phyloP scores from a whole-genome alignment of 2,888 invertebrate species.

The Lasioglossum marginatum region DNA sequence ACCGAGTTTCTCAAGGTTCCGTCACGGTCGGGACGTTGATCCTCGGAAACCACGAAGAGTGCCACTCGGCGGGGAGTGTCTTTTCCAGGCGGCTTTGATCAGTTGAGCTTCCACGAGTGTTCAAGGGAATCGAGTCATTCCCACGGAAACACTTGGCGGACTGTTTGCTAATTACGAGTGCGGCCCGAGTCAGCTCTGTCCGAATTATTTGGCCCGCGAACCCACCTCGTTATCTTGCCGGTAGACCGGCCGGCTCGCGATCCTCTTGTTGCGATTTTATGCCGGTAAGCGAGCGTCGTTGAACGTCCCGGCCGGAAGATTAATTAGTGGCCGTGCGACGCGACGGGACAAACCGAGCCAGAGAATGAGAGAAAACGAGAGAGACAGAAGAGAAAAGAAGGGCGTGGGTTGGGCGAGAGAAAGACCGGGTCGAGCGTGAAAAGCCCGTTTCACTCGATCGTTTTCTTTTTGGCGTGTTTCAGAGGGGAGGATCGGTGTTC shows the following conservation, averaged over 20 bases:
- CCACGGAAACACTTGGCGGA: slow-evolving; percentile 37
- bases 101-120: slow-evolving; percentile 11
- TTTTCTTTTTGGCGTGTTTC: slow-evolving; percentile 22
- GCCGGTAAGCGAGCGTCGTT: slow-evolving; percentile 23
- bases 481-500: slow-evolving; percentile 36
- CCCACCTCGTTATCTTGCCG: slow-evolving; percentile 16
- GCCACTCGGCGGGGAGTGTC: slow-evolving; percentile 20
- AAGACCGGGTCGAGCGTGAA: slow-evolving; percentile 19
- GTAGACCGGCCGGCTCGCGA: neutral
- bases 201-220: slow-evolving; percentile 21
- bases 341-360: neutral
- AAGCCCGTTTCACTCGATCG: slow-evolving; percentile 44
- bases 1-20: slow-evolving; percentile 15
- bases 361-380: neutral
- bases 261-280: slow-evolving; percentile 36
- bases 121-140: slow-evolving; percentile 50
- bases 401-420: neutral
- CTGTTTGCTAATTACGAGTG: slow-evolving; percentile 59
- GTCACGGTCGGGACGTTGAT: neutral
- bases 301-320: slow-evolving; percentile 40
- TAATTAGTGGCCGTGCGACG: slow-evolving; percentile 47
- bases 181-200: slow-evolving; percentile 18
- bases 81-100: slow-evolving; percentile 11
- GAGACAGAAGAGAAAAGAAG: neutral
- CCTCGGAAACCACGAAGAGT: neutral